These are phyloP conservation scores for Amazona vittata DNA, from an alignment of 2,113 vertebrate species.

Conservation along the genomic window DNA sequence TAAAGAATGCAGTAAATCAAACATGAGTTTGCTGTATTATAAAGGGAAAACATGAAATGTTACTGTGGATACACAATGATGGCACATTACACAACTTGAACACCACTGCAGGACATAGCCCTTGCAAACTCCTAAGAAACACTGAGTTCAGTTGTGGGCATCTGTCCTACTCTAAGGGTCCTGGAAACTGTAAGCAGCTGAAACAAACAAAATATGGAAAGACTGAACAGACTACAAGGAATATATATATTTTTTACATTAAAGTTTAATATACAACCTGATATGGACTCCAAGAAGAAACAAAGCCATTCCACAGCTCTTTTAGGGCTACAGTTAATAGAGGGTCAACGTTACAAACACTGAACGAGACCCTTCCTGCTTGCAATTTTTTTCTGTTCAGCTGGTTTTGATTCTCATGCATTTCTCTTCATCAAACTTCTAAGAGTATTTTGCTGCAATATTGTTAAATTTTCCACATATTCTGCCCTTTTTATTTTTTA, in stretches of 20 bases:
- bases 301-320: background rate
- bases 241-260: background rate
- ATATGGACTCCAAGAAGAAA: background rate
- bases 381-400: background rate
- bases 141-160: background rate
- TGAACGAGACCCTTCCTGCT: background rate
- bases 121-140: background rate
- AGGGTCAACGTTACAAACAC: background rate
- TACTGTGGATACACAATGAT: background rate
- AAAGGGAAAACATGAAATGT: background rate
- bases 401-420: background rate
- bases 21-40: background rate
- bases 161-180: background rate
- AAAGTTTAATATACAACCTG: background rate
- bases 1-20: background rate
- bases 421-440: background rate
- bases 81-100: background rate
- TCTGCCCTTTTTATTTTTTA: background rate
- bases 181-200: background rate
- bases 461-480: background rate
- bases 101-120: background rate
- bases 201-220: background rate
- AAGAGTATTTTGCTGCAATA: background rate
- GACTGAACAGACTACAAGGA: background rate
- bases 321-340: background rate